Conservation (phyloP, 2,113 vertebrate genomes). For the Gavia stellata region DNA sequence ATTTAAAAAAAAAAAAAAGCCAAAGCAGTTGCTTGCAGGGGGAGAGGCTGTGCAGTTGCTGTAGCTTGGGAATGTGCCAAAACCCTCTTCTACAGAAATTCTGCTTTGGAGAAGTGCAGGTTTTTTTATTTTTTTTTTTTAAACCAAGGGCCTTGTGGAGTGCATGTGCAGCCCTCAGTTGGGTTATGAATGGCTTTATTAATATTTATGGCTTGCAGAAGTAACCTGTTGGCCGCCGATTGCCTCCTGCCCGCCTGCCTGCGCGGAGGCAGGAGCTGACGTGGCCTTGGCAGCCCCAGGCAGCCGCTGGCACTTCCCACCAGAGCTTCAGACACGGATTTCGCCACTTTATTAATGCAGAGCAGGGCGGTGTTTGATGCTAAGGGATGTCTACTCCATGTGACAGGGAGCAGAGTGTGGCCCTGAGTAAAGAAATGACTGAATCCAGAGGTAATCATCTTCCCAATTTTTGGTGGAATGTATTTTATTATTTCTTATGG, state of each 20-base stretch:
- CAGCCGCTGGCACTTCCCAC: background rate
- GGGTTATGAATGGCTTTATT: background rate
- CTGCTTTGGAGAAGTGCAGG: background rate
- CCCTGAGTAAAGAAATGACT: accelerated
- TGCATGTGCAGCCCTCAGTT: accelerated
- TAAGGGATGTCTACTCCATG: accelerated
- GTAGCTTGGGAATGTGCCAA: background rate
- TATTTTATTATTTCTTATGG: no score
- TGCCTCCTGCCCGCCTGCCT: background rate
- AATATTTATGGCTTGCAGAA: background rate
- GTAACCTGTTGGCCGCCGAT: accelerated
- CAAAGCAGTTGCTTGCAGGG: background rate
- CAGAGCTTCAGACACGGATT: background rate
- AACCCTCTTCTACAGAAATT: background rate
- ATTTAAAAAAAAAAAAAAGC: background rate
- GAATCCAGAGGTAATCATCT: background rate
- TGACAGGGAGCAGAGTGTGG: background rate
- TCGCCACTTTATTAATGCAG: accelerated
- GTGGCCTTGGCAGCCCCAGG: background rate
- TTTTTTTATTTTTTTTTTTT: background rate
- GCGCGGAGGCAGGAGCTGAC: accelerated
- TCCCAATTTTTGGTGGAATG: accelerated
- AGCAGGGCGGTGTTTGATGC: background rate
- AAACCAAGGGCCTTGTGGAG: background rate
- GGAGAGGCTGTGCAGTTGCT: background rate